Evolutionary conservation across 2,888 invertebrate genomes (phyloP).

Genomic region (Agelastica alni): DNA sequence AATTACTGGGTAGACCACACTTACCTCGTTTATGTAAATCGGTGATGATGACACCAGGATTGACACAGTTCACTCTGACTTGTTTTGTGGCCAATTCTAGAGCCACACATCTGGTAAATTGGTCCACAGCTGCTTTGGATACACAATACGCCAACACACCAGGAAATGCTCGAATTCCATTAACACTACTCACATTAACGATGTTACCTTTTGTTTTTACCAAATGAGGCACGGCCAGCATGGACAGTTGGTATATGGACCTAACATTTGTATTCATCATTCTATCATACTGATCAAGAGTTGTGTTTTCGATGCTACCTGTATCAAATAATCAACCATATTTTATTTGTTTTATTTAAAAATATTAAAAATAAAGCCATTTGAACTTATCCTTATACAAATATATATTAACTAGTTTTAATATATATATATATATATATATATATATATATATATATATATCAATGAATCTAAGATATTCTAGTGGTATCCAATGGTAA

Average conservation of each 20-base stretch:
- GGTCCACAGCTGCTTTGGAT: conserved; percentile 93
- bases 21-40: conserved; percentile 77
- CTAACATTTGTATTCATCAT: conserved; percentile 90
- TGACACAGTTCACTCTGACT: conserved; percentile 88
- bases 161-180: conserved; percentile 88
- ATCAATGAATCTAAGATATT: no score
- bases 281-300: conserved; percentile 84
- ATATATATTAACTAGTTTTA: not conserved
- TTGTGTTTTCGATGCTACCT: conserved; percentile 85
- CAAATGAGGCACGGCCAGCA: conserved; percentile 85
- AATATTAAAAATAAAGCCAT: no score
- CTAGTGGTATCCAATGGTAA: no score
- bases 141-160: conserved; percentile 89
- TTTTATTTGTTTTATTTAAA: no score
- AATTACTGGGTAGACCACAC: no score
- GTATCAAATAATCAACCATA: conserved; percentile 27
- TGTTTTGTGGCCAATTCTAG: conserved; percentile 81
- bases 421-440: not conserved
- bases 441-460: not conserved
- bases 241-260: conserved; percentile 79
- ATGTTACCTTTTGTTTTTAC: conserved; percentile 77
- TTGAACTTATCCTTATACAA: not conserved
- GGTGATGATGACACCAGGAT: conserved; percentile 91
- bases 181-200: conserved; percentile 95
- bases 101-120: conserved; percentile 90